Evolutionary conservation across 2,113 vertebrate genomes (phyloP), one percentile per base, ranked within the genome.

Genomic region (Syngnathus typhle): DNA sequence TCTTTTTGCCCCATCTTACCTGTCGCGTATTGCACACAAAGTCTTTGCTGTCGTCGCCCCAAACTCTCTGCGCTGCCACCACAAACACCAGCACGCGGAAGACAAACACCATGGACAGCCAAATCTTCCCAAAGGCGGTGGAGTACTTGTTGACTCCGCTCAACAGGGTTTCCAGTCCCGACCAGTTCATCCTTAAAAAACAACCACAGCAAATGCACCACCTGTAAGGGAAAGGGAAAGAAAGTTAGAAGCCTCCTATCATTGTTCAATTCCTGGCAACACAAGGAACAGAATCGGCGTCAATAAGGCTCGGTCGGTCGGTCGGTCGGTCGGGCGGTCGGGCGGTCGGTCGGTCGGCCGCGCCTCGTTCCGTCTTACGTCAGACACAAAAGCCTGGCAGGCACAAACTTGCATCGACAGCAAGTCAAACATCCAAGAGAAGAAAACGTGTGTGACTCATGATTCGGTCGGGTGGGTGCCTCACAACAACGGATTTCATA

Each of bases 71-170:
- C 0, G 95, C 95, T 0, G 95, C 96, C 74, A 99, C 95, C 79
- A 98, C 95, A 0, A 96, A 98, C 69, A 99, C 95, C 82, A 99
- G 75, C 54, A 99, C 89, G 0, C 95, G 93, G 82, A 98, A 98
- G 21, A 98, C 89, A 0, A 98, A 98, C 74, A 99, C 95, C 77
- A 98, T 90, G 0, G 95, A 98, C 66, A 99, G 92, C 96, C 96
- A 99, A 73, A 99, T 93, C 71, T 94, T 93, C 32, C 96, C 84
- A 0, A 99, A 98, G 0, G 92, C 94, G 0, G 96, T 99, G 79
- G 95, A 97, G 84, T 98, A 98, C 47, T 95, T 94, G 75, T 96
- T 98, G 67, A 96, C 94, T 2, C 95, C 94, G 0, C 92, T 98
- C 80, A 98, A 72, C 1, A 97, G 90, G 0, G 37, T 68, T 84